phyloP scores from a whole-genome alignment of 1,140 invertebrate species.

The Drosophila gunungcola region DNA sequence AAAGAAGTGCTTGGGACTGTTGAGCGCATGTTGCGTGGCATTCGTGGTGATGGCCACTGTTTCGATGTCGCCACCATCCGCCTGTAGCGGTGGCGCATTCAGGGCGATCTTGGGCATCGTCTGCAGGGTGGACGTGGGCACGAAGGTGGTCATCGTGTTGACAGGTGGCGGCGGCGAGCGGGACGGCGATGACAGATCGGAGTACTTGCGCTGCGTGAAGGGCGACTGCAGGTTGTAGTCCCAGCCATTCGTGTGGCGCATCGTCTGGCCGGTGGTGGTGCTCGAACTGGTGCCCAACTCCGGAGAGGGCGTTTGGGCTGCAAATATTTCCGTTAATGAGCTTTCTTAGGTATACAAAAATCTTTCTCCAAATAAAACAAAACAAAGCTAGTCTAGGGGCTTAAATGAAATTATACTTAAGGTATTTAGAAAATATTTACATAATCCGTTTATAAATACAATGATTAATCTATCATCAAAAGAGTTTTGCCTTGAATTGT shows the following conservation, averaged over 20 bases:
- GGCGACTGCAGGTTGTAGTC: slow-evolving; percentile 81
- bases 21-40: slow-evolving; percentile 64
- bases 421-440: too few species aligned
- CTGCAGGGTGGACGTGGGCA: slow-evolving; percentile 62
- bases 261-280: slow-evolving; percentile 71
- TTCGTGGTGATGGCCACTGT: slow-evolving; percentile 81
- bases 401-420: too few species aligned
- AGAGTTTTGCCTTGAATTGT: too few species aligned
- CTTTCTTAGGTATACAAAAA: too few species aligned
- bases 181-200: slow-evolving; percentile 47
- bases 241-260: slow-evolving; percentile 81
- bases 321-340: not conserved
- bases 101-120: slow-evolving; percentile 66
- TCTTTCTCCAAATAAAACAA: too few species aligned
- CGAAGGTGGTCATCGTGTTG: slow-evolving; percentile 57
- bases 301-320: slow-evolving; percentile 63
- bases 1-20: slow-evolving; percentile 83
- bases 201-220: slow-evolving; percentile 77
- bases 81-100: slow-evolving; percentile 41
- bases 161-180: slow-evolving; percentile 52
- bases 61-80: slow-evolving; percentile 47
- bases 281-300: slow-evolving; percentile 70
- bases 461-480: too few species aligned
- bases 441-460: too few species aligned
- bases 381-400: too few species aligned